These are phyloP conservation scores for Dunckerocampus dactyliophorus DNA, from an alignment of 2,113 vertebrate genomes.

Conservation along the genomic window DNA sequence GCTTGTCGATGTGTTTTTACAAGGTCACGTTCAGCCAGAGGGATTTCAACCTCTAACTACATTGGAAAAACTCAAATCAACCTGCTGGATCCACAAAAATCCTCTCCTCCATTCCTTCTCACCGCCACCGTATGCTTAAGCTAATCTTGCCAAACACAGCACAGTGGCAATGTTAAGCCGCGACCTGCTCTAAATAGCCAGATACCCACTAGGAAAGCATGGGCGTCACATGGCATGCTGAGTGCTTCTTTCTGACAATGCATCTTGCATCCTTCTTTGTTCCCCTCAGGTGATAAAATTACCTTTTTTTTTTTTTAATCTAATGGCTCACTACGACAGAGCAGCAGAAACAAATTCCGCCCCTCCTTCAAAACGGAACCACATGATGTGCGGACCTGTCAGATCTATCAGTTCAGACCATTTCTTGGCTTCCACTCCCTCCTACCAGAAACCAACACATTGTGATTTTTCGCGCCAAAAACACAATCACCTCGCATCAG, in stretches of 20 bases:
- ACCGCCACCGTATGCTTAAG: slow-evolving; percentile 21
- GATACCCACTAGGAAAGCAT: slow-evolving; percentile 5
- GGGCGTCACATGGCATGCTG: slow-evolving; percentile 18
- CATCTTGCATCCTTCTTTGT: slow-evolving; percentile 20
- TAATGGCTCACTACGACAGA: slow-evolving; percentile 30
- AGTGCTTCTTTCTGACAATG: slow-evolving; percentile 21
- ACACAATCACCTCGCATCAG: slow-evolving; percentile 58
- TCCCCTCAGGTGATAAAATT: slow-evolving; percentile 33
- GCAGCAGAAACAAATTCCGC: too few relatives aligned
- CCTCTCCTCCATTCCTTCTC: slow-evolving; percentile 19
- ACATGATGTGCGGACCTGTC: slow-evolving; percentile 14
- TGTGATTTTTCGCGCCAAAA: slow-evolving; percentile 53
- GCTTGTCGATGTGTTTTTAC: slow-evolving; percentile 45
- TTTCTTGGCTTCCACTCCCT: slow-evolving; percentile 34
- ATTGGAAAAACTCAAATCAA: slow-evolving; percentile 29
- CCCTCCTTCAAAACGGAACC: too few relatives aligned
- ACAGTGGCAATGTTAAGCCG: slow-evolving; percentile 20
- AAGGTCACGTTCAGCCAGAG: slow-evolving; percentile 36
- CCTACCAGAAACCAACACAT: slow-evolving; percentile 52
- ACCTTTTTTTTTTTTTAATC: slow-evolving; percentile 38
- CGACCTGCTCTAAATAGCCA: slow-evolving; percentile 23
- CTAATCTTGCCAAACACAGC: slow-evolving; percentile 30
- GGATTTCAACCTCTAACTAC: slow-evolving; percentile 26
- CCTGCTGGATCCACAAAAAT: slow-evolving; percentile 43
- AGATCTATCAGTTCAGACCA: slow-evolving; percentile 50